Conservation (phyloP, 2,113 vertebrate species). For the Holacanthus passer region DNA sequence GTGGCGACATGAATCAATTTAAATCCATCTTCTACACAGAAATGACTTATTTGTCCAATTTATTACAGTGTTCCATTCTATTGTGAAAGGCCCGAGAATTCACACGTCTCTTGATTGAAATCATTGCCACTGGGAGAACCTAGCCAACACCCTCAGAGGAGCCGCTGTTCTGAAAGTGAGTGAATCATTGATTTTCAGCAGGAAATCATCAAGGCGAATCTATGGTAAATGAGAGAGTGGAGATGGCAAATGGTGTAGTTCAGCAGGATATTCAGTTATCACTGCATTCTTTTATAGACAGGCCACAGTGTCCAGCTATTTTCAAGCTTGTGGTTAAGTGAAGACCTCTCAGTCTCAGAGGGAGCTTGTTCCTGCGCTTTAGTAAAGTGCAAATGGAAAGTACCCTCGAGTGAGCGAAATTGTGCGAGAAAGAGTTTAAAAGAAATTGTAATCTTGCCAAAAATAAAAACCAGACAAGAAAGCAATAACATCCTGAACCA, state of each 20-base stretch:
- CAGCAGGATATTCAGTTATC: constrained; percentile 76
- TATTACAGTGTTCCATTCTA: constrained; percentile 72
- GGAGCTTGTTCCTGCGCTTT: constrained; percentile 53
- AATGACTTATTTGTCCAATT: constrained; percentile 83
- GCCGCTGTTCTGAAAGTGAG: constrained; percentile 71
- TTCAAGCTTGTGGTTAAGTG: constrained; percentile 62
- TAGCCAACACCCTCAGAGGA: constrained; percentile 57
- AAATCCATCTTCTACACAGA: constrained; percentile 73
- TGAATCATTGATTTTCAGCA: constrained; percentile 81
- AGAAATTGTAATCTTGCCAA: constrained; percentile 66
- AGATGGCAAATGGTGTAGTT: constrained; percentile 69
- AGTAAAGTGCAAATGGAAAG: constrained; percentile 70
- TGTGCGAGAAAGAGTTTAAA: constrained; percentile 42
- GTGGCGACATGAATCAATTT: constrained; percentile 75
- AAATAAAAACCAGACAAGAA: constrained; percentile 67
- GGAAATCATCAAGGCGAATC: constrained; percentile 82
- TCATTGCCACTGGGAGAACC: constrained; percentile 74
- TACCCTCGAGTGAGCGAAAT: constrained; percentile 53
- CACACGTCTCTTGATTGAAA: constrained; percentile 78
- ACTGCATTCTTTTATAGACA: constrained; percentile 68
- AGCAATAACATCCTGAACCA: constrained; percentile 73
- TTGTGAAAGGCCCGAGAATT: constrained; percentile 69
- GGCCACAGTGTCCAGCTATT: constrained; percentile 59
- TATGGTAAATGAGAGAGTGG: constrained; percentile 77
- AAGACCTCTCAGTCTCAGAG: constrained; percentile 57